These are phyloP conservation scores for Spodoptera picta DNA, from an alignment of 2,888 invertebrate species.

Conservation along the genomic window DNA sequence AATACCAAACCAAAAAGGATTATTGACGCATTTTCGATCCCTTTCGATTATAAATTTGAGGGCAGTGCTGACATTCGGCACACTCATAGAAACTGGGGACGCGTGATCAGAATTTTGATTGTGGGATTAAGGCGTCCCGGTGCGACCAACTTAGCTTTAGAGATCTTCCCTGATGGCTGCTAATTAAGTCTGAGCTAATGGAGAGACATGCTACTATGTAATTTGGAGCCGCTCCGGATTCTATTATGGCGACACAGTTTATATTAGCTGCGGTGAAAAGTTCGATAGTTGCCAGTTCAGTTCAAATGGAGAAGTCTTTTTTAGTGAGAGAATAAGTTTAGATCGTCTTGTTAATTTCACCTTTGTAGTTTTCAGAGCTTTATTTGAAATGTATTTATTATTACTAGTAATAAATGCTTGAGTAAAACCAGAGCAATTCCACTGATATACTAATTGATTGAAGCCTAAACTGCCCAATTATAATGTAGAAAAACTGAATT, in stretches of 20 bases:
- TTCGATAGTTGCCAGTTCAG: constrained; percentile 32
- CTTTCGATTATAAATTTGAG: constrained; percentile 73
- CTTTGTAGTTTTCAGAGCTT: not conserved
- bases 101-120: constrained; percentile 82
- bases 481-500: not conserved
- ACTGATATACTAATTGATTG: too few species aligned
- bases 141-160: constrained; percentile 75
- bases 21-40: constrained; percentile 58
- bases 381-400: too few species aligned
- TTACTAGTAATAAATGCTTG: too few species aligned
- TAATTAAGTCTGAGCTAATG: constrained; percentile 79
- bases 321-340: constrained; percentile 8
- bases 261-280: constrained; percentile 49
- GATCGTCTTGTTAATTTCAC: constrained; percentile 5
- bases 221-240: constrained; percentile 60
- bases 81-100: constrained; percentile 77
- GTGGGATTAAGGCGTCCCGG: constrained; percentile 74
- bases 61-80: constrained; percentile 76
- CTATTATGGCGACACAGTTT: constrained; percentile 56
- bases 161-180: constrained; percentile 74
- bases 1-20: constrained; percentile 30
- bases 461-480: too few species aligned
- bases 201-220: constrained; percentile 72
- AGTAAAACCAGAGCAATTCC: too few species aligned
- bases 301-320: constrained; percentile 21